phyloP scores from a whole-genome alignment of 2,113 vertebrate genomes.

The Azemiops feae region DNA sequence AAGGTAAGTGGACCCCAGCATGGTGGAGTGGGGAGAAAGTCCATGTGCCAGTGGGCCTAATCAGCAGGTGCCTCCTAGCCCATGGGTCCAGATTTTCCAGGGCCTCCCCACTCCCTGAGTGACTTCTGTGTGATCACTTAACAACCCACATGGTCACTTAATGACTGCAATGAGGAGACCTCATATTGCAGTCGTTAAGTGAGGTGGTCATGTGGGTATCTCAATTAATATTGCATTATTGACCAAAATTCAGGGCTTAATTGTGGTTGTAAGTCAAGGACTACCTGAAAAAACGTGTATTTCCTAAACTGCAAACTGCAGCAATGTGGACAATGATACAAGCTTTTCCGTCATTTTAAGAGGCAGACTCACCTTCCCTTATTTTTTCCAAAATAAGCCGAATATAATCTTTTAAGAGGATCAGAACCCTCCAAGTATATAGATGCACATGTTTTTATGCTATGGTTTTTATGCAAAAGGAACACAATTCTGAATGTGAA shows the following conservation, averaged over 20 bases:
- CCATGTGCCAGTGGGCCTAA: neutral
- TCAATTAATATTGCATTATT: neutral
- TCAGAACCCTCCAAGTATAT: neutral
- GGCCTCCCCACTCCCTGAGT: neutral
- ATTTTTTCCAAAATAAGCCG: neutral
- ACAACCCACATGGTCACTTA: neutral
- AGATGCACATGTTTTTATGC: neutral
- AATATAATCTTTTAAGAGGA: neutral
- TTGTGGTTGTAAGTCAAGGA: neutral
- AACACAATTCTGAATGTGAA: neutral
- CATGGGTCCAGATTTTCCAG: neutral
- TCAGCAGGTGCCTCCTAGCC: neutral
- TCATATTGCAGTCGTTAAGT: neutral
- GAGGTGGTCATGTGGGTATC: neutral
- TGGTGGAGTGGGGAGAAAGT: neutral
- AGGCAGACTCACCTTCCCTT: neutral
- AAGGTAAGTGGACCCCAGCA: neutral
- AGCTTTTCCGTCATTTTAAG: neutral
- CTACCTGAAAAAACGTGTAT: neutral
- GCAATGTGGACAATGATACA: neutral
- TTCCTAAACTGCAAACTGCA: neutral
- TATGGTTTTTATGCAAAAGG: neutral
- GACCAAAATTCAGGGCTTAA: neutral
- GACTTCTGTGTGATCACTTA: neutral
- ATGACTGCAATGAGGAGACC: neutral